Conservation (phyloP, 2,888 invertebrate species). For the Ophraella communa region DNA sequence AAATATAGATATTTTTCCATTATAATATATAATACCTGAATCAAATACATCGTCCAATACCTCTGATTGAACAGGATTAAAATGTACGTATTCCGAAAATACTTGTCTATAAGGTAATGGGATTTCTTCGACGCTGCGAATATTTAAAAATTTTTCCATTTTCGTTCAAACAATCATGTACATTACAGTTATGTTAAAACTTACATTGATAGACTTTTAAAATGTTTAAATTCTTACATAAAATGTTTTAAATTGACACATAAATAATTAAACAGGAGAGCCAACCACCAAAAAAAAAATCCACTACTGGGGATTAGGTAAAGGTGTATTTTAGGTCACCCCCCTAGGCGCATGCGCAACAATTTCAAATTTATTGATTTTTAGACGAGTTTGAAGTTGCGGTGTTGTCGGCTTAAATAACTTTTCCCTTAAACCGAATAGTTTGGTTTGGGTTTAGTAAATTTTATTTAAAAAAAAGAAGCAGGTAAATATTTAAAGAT, state of each 20-base stretch:
- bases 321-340: too few species aligned
- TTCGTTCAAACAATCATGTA: background rate
- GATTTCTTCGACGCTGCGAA: constrained; percentile 45
- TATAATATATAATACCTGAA: constrained; percentile 61
- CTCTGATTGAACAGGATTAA: constrained; percentile 76
- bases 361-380: too few species aligned
- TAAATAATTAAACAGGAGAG: background rate
- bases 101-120: constrained; percentile 47
- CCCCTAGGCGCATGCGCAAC: too few species aligned
- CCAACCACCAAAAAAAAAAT: background rate
- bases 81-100: constrained; percentile 55
- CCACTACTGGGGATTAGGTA: too few species aligned
- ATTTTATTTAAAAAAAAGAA: too few species aligned
- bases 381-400: too few species aligned
- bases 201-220: background rate
- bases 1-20: background rate
- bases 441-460: too few species aligned
- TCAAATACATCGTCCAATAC: constrained; percentile 73
- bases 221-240: background rate
- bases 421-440: too few species aligned
- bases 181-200: background rate
- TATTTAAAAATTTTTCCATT: constrained; percentile 4
- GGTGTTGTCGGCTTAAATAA: too few species aligned
- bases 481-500: too few species aligned
- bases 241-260: background rate